Evolutionary conservation across 1,140 invertebrate genomes (phyloP).

Genomic region (Metopolophium dirhodum): DNA sequence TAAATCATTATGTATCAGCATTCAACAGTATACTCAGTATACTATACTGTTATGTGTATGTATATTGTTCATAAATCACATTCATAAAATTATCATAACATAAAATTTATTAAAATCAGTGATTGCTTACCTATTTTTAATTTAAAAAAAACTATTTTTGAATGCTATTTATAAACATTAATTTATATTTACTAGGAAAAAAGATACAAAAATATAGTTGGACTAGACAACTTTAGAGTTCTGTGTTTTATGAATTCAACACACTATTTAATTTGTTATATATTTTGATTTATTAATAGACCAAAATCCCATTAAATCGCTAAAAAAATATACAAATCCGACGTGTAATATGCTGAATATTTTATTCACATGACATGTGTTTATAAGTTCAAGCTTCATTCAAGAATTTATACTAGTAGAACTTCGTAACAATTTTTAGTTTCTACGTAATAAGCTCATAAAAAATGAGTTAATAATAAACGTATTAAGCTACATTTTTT

Average conservation of each 20-base stretch:
- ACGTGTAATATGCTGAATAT: neutral
- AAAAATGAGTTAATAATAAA: neutral
- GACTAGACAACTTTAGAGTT: neutral
- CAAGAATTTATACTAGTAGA: neutral
- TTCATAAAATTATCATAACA: neutral
- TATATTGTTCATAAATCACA: neutral
- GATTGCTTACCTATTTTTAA: neutral
- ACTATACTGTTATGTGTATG: neutral
- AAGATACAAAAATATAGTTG: neutral
- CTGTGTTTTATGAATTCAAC: neutral
- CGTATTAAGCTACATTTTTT: neutral
- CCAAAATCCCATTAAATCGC: neutral
- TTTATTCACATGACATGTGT: neutral
- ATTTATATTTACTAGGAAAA: neutral
- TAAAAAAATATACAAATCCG: conserved; percentile 30
- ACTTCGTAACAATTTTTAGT: neutral
- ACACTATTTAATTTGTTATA: neutral
- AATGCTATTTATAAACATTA: neutral
- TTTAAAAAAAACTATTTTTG: neutral
- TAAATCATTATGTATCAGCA: neutral
- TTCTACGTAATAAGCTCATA: neutral
- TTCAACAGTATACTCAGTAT: no score
- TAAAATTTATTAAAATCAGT: neutral
- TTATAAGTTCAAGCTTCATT: neutral
- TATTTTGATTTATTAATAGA: conserved; percentile 30